Conservation (phyloP, 2,113 vertebrate genomes). For the Alligator mississippiensis region DNA sequence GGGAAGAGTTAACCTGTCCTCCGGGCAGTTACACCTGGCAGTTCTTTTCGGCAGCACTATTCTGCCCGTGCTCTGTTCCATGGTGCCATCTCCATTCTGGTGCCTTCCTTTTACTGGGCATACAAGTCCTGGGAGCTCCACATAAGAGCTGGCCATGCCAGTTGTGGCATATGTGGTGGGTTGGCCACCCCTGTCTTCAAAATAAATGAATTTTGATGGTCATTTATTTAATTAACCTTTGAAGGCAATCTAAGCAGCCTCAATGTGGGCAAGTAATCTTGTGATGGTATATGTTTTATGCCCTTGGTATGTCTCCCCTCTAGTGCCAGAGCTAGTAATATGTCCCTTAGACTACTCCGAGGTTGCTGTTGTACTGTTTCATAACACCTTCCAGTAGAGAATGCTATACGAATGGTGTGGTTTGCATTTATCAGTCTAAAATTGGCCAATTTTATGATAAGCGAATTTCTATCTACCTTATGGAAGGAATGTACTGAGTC, state of each 20-base stretch:
- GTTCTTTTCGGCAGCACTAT: too few relatives aligned
- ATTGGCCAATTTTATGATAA: neutral
- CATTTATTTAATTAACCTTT: neutral
- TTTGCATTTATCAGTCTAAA: neutral
- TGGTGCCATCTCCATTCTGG: too few relatives aligned
- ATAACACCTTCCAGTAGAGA: neutral
- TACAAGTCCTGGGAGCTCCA: too few relatives aligned
- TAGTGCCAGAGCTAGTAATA: neutral
- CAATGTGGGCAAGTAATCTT: neutral
- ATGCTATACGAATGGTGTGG: neutral
- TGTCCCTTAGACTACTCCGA: neutral
- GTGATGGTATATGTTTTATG: neutral
- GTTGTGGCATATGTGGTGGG: too few relatives aligned
- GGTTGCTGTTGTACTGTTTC: neutral
- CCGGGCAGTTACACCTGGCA: too few relatives aligned
- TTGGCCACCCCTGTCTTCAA: too few relatives aligned
- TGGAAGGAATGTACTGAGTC: neutral
- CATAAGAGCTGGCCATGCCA: too few relatives aligned
- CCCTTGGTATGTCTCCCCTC: neutral
- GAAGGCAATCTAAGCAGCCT: neutral
- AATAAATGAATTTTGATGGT: neutral
- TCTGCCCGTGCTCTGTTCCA: too few relatives aligned
- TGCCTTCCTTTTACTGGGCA: too few relatives aligned
- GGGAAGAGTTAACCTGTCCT: too few relatives aligned
- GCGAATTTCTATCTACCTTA: neutral